Evolutionary conservation across 1,140 invertebrate species (phyloP), one percentile per base, ranked within the genome.

Genomic region (Lepidurus apus): DNA sequence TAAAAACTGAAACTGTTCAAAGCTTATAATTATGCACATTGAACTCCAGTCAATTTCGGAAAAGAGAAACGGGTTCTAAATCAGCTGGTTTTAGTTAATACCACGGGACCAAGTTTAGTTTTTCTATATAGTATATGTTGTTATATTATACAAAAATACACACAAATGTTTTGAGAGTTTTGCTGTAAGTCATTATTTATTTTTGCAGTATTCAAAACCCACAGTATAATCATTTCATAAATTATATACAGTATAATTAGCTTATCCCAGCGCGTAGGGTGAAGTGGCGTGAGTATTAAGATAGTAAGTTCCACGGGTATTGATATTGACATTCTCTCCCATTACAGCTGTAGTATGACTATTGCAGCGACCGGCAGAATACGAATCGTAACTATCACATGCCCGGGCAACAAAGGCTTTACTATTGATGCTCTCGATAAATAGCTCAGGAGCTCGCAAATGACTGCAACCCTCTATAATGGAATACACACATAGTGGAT

Each of bases 371-470:
- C 78, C 78, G 42, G 77, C 75, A 42, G 78, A 80, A 73, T 76
- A 82, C 17, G 75, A 21, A 7, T 75, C 78, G 77, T 81, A 82
- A 11, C 42, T 76, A 26, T 8, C 5, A 65, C 81, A 82, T 0
- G 42, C 65, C 8, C 79, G 75, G 11, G 82, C 80, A 17, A 80
- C 73, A 43, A 82, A 82, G 7, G 81, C 82, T 24, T 77, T 77
- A 47, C 21, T 85, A 6, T 82, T 83, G 73, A 88, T 84, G 13
- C 86, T 86, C 77, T 88, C 87, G 0, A 84, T 86, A 82, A 86
- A 88, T 42, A 87, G 85, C 79, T 86, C 85, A 79, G 87, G 86
- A 1, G 87, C 87, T 78, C 87, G 82, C 6, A 86, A 84, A 79
- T 88, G 87, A 79, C 86, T 87, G 47, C 87, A 87, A 13, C 86